Conservation (phyloP, 1,140 invertebrate species). For the Cydia splendana region DNA sequence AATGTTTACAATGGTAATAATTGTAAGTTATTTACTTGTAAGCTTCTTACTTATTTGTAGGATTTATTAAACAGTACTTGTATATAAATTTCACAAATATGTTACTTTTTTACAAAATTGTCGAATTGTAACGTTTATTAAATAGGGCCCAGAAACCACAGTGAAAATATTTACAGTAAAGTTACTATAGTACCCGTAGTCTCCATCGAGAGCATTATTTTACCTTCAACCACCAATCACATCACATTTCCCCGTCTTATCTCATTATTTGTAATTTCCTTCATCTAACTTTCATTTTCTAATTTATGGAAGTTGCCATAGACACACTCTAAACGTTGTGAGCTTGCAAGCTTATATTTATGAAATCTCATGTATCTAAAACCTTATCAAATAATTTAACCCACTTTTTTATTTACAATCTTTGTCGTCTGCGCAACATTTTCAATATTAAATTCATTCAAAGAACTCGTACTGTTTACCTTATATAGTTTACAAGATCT, state of each 20-base stretch:
- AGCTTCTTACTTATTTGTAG: no score
- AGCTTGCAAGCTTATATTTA: neutral
- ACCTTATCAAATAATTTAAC: neutral
- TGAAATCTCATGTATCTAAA: neutral
- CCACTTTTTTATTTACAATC: neutral
- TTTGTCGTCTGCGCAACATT: neutral
- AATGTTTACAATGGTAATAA: no score
- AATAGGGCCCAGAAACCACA: no score
- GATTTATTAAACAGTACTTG: no score
- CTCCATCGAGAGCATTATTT: neutral
- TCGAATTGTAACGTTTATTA: no score
- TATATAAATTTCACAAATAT: no score
- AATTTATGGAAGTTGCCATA: neutral
- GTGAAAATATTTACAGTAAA: neutral
- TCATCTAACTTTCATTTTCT: neutral
- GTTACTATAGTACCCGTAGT: neutral
- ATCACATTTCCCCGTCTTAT: constrained; percentile 5
- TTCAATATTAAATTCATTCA: constrained; percentile 15
- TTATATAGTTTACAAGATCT: neutral
- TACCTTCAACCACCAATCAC: neutral
- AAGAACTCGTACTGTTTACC: neutral
- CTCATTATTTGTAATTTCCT: neutral
- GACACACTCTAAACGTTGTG: neutral
- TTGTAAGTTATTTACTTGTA: no score
- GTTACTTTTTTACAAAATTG: no score